A percentile compares a stretch with the other conserved stretches of the same genome.
Conservation (phyloP, 1,140 invertebrate species). For the Popillia japonica region DNA sequence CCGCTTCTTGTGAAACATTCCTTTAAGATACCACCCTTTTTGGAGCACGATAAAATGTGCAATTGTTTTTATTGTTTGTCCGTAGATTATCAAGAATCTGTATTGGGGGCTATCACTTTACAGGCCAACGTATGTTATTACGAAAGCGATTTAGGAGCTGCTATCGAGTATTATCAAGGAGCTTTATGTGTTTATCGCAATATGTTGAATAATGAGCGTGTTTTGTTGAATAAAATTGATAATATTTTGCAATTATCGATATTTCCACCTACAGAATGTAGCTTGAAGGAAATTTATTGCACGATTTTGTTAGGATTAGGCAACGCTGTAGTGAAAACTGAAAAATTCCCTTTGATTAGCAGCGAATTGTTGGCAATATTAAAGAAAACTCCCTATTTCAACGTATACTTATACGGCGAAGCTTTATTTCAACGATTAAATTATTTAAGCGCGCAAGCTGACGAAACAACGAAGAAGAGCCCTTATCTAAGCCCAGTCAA, state of each 20-base stretch:
- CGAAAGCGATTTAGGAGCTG: background rate
- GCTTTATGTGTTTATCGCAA: constrained; percentile 23
- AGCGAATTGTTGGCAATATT: background rate
- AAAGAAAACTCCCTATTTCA: constrained; percentile 19
- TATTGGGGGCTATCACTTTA: background rate
- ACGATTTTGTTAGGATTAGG: constrained; percentile 32
- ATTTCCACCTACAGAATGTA: background rate
- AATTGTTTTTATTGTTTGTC: constrained; percentile 37
- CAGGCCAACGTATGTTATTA: background rate
- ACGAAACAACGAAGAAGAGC: background rate
- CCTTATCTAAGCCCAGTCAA: background rate
- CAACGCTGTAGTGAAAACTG: background rate
- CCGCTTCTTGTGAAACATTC: constrained; percentile 28
- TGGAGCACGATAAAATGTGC: constrained; percentile 10
- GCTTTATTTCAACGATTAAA: constrained; percentile 30
- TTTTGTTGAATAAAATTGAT: background rate
- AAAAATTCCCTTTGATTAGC: background rate
- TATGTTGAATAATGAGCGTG: background rate
- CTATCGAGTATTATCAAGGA: constrained; percentile 22
- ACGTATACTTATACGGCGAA: constrained; percentile 40
- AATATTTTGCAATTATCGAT: background rate
- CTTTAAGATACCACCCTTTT: constrained; percentile 37
- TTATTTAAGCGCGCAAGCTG: background rate
- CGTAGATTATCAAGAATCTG: constrained; percentile 24
- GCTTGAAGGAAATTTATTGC: constrained; percentile 20